Evolutionary conservation across 2,888 invertebrate genomes (phyloP).

Genomic region (Scaptomyza caliginosa): DNA sequence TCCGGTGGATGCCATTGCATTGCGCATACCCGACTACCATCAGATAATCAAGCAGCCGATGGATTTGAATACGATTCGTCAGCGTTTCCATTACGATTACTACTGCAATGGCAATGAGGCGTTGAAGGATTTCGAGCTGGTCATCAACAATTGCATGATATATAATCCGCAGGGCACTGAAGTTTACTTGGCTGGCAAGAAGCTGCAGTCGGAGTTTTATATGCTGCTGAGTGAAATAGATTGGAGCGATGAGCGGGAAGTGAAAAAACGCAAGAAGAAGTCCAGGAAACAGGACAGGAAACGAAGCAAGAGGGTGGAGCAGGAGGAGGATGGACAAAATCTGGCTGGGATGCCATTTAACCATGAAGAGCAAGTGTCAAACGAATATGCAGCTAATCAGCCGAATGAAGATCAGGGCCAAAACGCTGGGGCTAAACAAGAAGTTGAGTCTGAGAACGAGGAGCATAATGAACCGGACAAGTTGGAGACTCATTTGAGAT

Average conservation of each 20-base stretch:
- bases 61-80: slow-evolving; percentile 44
- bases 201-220: slow-evolving; percentile 18
- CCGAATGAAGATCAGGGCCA: neutral
- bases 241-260: slow-evolving; percentile 27
- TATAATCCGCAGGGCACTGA: slow-evolving; percentile 25
- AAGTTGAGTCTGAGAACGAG: neutral
- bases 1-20: slow-evolving; percentile 37
- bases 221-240: slow-evolving; percentile 5
- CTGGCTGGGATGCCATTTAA: neutral
- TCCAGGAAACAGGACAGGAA: no score
- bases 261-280: slow-evolving; percentile 10
- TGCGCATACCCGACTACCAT: slow-evolving; percentile 37
- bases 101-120: slow-evolving; percentile 37
- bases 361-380: neutral
- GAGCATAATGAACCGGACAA: neutral
- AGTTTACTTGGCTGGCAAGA: slow-evolving; percentile 26
- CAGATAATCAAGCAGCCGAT: slow-evolving; percentile 28
- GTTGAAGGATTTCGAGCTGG: slow-evolving; percentile 36
- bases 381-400: neutral
- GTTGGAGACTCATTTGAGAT: neutral
- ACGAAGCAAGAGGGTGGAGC: neutral
- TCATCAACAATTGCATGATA: slow-evolving; percentile 42
- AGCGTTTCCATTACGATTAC: slow-evolving; percentile 40
- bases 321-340: neutral
- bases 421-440: neutral